phyloP scores from a whole-genome alignment of 30 jellyfish, hydroid and myxozoan species.

The Cassiopea xamachana region DNA sequence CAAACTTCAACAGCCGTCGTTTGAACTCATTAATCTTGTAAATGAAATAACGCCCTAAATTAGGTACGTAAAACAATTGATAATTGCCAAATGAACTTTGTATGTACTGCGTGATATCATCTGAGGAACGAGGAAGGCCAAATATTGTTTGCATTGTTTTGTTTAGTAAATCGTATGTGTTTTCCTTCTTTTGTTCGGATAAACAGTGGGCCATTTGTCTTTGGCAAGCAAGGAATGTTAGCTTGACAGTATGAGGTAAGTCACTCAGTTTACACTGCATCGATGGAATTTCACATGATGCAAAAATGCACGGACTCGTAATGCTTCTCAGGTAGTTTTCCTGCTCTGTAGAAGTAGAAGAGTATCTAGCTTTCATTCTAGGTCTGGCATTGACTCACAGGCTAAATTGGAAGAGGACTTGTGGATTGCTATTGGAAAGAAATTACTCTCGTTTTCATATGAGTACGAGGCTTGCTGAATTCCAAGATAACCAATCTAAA shows the following conservation, averaged over 20 bases:
- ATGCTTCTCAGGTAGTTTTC: no score
- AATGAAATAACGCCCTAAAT: neutral
- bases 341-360: no score
- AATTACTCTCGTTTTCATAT: no score
- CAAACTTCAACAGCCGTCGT: neutral
- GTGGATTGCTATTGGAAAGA: no score
- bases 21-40: neutral
- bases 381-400: no score
- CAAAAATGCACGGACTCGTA: no score
- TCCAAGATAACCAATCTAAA: no score
- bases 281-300: no score
- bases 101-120: neutral
- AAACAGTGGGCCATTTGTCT: neutral
- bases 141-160: slow-evolving; percentile 2
- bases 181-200: slow-evolving; percentile 7
- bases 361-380: no score
- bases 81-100: neutral
- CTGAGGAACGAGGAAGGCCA: neutral
- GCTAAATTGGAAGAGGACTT: no score
- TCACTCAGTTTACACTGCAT: neutral
- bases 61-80: neutral
- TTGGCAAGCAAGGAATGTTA: neutral
- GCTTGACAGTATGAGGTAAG: neutral
- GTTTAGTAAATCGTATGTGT: neutral
- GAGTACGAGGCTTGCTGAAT: no score